These are phyloP conservation scores for Deilephila elpenor DNA, from an alignment of 2,888 invertebrate species.

Conservation along the genomic window DNA sequence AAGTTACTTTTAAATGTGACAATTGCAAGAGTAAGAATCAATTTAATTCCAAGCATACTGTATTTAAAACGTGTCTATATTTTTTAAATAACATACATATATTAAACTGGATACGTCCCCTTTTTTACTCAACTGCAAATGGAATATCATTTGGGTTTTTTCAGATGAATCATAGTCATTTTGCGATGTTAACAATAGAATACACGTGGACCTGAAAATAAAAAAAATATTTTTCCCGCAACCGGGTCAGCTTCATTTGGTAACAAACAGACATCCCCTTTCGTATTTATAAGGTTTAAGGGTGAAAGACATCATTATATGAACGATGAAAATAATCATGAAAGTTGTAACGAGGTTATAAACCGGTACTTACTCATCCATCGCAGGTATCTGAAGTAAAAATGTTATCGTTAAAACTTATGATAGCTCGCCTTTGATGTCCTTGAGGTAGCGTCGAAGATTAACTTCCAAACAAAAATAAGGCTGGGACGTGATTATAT, in stretches of 20 bases:
- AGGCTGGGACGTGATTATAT: background rate
- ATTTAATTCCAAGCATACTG: no score
- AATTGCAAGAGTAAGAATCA: no score
- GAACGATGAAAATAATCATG: constrained; percentile 68
- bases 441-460: constrained; percentile 30
- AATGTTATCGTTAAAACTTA: constrained; percentile 71
- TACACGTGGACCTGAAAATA: background rate
- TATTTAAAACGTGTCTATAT: no score
- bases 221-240: background rate
- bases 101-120: no score
- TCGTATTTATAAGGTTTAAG: constrained; percentile 63
- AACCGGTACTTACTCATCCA: constrained; percentile 77
- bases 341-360: constrained; percentile 81
- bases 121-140: no score
- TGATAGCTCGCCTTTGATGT: constrained; percentile 55
- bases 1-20: no score
- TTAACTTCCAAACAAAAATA: background rate
- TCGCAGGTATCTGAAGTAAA: constrained; percentile 54
- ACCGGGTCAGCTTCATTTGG: background rate
- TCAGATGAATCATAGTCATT: no score
- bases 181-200: no score
- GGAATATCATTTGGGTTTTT: no score
- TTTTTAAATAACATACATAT: no score
- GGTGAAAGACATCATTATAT: constrained; percentile 72
- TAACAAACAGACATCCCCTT: background rate